phyloP scores from a whole-genome alignment of 2,888 invertebrate genomes.

The Allophyes oxyacanthae region DNA sequence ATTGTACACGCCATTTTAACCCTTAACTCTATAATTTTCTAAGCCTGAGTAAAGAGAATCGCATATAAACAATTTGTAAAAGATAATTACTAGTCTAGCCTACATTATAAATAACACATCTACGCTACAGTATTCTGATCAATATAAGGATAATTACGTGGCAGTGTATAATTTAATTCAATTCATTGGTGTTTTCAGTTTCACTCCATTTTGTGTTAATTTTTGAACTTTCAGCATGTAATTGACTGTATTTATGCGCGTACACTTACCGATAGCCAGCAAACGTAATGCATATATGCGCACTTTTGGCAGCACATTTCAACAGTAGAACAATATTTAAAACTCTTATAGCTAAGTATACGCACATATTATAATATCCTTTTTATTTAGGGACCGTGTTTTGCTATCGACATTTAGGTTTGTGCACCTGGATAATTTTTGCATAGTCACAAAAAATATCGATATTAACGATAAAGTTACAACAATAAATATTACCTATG shows the following conservation, averaged over 20 bases:
- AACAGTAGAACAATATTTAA: not conserved
- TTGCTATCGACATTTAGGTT: slow-evolving; percentile 10
- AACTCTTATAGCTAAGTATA: slow-evolving; percentile 2
- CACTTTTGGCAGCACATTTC: not conserved
- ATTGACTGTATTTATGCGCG: slow-evolving; percentile 43
- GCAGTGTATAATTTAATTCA: slow-evolving; percentile 53
- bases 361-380: slow-evolving; percentile 7
- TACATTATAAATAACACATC: slow-evolving; percentile 58
- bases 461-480: not conserved
- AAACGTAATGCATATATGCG: not conserved
- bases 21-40: slow-evolving; percentile 4
- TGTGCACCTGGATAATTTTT: not conserved
- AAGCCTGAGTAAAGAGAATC: slow-evolving; percentile 47
- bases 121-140: slow-evolving; percentile 49
- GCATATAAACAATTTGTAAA: slow-evolving; percentile 38
- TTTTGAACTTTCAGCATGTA: slow-evolving; percentile 55
- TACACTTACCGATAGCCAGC: slow-evolving; percentile 12
- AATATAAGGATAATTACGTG: slow-evolving; percentile 53
- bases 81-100: slow-evolving; percentile 59
- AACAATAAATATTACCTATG: too few relatives aligned
- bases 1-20: slow-evolving; percentile 13
- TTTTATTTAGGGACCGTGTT: slow-evolving; percentile 7
- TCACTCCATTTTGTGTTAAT: slow-evolving; percentile 19
- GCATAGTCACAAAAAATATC: not conserved
- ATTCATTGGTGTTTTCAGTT: slow-evolving; percentile 51